Evolutionary conservation across 1,140 invertebrate genomes (phyloP).

Genomic region (Trissolcus basalis): DNA sequence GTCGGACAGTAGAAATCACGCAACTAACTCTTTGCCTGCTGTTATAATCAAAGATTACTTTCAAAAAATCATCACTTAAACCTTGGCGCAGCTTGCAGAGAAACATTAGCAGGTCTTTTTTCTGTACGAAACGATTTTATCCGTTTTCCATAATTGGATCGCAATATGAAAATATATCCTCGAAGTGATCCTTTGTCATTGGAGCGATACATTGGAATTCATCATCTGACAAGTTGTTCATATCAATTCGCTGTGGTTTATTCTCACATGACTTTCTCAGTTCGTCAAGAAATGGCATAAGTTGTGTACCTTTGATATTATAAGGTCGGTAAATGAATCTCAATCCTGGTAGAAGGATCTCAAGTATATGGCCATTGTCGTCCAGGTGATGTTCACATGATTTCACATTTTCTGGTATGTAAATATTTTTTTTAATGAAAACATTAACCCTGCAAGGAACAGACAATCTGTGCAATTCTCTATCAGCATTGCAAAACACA

Average conservation of each 20-base stretch:
- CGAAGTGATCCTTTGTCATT: constrained; percentile 22
- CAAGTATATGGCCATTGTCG: constrained; percentile 12
- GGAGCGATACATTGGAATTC: constrained; percentile 16
- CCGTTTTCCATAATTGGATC: constrained; percentile 10
- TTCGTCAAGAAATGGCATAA: not conserved
- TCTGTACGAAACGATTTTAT: not conserved
- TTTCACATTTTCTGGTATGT: constrained; percentile 14
- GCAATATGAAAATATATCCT: constrained; percentile 8
- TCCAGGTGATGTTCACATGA: constrained; percentile 30
- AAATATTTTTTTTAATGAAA: constrained; percentile 27
- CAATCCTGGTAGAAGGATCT: constrained; percentile 9
- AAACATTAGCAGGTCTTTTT: constrained; percentile 4
- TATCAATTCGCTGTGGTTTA: constrained; percentile 10
- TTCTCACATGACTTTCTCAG: constrained; percentile 2
- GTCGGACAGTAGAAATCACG: constrained; percentile 16
- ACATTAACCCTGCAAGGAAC: constrained; percentile 11
- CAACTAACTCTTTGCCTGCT: constrained; percentile 23
- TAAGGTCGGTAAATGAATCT: constrained; percentile 17
- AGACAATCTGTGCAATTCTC: constrained; percentile 9
- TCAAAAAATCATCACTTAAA: constrained; percentile 10
- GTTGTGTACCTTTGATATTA: constrained; percentile 1
- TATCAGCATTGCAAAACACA: constrained; percentile 24
- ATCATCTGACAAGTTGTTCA: constrained; percentile 13
- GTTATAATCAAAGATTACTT: constrained; percentile 24
- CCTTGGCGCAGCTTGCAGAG: not conserved